These are phyloP conservation scores for Ophion obscuratus DNA, from an alignment of 2,888 invertebrate species.

Conservation along the genomic window DNA sequence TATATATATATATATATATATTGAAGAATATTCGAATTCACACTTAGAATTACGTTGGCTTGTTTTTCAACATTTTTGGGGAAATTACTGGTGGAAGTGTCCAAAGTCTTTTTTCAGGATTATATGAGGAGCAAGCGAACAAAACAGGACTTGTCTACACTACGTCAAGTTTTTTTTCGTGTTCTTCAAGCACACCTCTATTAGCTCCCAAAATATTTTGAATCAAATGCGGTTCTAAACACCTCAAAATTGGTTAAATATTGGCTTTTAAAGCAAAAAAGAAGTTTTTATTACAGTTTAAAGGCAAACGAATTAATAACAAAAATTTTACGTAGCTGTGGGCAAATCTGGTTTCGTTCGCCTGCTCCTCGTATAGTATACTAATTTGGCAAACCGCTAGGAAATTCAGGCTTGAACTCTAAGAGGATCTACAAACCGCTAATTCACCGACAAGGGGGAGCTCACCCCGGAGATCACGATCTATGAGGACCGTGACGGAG, in stretches of 20 bases:
- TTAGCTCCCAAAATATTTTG: too few relatives aligned
- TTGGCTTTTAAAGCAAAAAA: too few relatives aligned
- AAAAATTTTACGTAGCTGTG: too few relatives aligned
- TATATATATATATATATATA: background rate
- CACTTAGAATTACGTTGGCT: background rate
- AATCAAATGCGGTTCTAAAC: too few relatives aligned
- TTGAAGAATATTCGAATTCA: background rate
- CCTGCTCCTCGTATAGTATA: background rate
- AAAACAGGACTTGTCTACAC: too few relatives aligned
- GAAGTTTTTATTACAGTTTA: too few relatives aligned
- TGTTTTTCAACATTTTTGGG: background rate
- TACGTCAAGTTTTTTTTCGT: too few relatives aligned
- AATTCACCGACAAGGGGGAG: constrained; percentile 77
- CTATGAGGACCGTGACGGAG: constrained; percentile 79
- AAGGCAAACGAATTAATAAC: too few relatives aligned
- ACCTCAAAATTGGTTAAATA: too few relatives aligned
- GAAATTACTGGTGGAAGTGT: background rate
- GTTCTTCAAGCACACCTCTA: too few relatives aligned
- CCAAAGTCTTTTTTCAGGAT: background rate
- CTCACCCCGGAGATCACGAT: constrained; percentile 79
- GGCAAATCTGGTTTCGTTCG: too few relatives aligned
- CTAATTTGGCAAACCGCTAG: background rate
- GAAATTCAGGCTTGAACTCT: background rate
- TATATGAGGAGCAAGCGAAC: background rate
- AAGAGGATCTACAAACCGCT: constrained; percentile 72